These are phyloP conservation scores for Trisateles emortualis DNA, from an alignment of 2,888 invertebrate genomes.

Conservation along the genomic window DNA sequence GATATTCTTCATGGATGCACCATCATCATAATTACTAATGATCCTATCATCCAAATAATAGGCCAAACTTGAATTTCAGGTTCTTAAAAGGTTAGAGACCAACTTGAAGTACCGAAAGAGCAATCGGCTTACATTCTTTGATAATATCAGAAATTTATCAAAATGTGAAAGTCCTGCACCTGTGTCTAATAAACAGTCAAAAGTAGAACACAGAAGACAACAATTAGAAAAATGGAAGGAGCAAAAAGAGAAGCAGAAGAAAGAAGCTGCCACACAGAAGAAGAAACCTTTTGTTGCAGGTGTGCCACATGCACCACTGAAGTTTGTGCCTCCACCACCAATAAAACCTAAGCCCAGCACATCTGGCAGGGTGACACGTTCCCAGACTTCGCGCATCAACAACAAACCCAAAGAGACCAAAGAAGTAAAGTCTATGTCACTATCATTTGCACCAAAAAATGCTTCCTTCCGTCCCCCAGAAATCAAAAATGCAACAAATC, in stretches of 20 bases:
- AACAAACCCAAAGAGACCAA: slow-evolving; percentile 30
- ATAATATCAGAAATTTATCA: slow-evolving; percentile 65
- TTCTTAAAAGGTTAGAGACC: slow-evolving; percentile 64
- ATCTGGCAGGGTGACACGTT: slow-evolving; percentile 73
- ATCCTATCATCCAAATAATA: slow-evolving; percentile 14
- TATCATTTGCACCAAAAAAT: slow-evolving; percentile 85
- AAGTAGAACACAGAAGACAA: slow-evolving; percentile 64
- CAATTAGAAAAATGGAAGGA: slow-evolving; percentile 79
- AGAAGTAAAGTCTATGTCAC: slow-evolving; percentile 17
- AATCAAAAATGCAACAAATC: slow-evolving; percentile 50
- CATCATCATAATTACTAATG: background rate
- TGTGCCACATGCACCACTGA: slow-evolving; percentile 60
- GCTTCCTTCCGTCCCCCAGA: slow-evolving; percentile 83
- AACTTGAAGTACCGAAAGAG: slow-evolving; percentile 65
- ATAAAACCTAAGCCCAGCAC: slow-evolving; percentile 60
- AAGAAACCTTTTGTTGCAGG: slow-evolving; percentile 77
- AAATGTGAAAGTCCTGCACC: slow-evolving; percentile 55
- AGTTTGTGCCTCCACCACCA: slow-evolving; percentile 69
- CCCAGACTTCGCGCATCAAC: slow-evolving; percentile 57
- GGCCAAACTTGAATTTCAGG: slow-evolving; percentile 58
- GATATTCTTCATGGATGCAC: slow-evolving; percentile 21
- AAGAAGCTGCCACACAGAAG: slow-evolving; percentile 62
- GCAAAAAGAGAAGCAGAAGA: slow-evolving; percentile 74
- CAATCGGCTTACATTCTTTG: slow-evolving; percentile 65
- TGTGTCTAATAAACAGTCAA: slow-evolving; percentile 48